Evolutionary conservation across 1,140 invertebrate genomes (phyloP), one percentile per base, ranked within the genome.

Genomic region (Agrilus planipennis): DNA sequence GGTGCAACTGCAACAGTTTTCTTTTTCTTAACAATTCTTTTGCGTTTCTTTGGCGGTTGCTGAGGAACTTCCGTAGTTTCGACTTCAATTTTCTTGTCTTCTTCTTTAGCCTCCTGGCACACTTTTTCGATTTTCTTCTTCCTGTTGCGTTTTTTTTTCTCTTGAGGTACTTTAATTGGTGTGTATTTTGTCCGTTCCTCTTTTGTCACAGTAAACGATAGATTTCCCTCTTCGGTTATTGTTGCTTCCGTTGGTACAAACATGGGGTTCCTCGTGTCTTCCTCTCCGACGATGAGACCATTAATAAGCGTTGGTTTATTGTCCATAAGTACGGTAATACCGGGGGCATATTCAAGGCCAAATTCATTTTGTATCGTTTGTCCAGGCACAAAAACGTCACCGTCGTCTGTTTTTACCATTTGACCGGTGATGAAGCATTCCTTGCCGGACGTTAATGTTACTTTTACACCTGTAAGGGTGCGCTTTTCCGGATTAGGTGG

Each of bases 351-450:
- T 39, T 72, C 61, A 17, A 69, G 62, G 11, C 78, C 79, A 41
- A 70, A 61, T 27, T 76, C 73, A 7, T 77, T 80, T 47, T 75
- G 63, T n/a, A 84, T 60, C 6, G 79, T 79, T 60, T 83, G 78
- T 16, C 81, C 81, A 2, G 80, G 79, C 5, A 84, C 69, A 57
- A 84, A 85, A 19, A 79, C 56, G 34, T 72, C 65, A 3, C 80
- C 80, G 38, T 69, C 67, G 34, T 77, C 73, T 0, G 79, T 81
- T 23, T 75, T 68, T n/a, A 83, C 60, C 35, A 76, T 74, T 66
- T 81, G 77, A 1, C 81, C 81, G 16, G 72, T 67, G 20, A 82
- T 55, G 54, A 82, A 81, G 50, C 70, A 72, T 44, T 58, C 51
- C 43, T 55, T 61, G n/a, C 57, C 59, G 4, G 61, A 64, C n/a